Evolutionary conservation across 2,797 vertebrate genomes (phyloP).

Genomic region (Sus cebifrons): DNA sequence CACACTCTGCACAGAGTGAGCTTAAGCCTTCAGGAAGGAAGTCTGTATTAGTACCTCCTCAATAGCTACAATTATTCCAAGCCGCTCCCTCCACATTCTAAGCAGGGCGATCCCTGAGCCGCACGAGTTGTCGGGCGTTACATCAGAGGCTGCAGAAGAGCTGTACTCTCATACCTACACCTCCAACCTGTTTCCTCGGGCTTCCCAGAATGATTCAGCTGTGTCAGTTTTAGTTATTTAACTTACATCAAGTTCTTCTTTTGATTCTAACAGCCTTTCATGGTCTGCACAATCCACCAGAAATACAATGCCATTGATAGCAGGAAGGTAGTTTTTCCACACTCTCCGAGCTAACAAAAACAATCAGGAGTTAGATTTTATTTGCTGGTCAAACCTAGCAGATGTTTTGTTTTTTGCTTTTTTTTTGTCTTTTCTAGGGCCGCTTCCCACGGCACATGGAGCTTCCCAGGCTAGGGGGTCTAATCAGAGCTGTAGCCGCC

Average conservation of each 20-base stretch:
- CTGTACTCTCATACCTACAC: not conserved
- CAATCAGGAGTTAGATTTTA: constrained; percentile 80
- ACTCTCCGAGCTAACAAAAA: constrained; percentile 96
- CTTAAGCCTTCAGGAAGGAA: not conserved
- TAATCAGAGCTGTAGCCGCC: too few species aligned
- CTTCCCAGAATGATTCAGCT: constrained; percentile 43
- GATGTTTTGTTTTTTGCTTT: not conserved
- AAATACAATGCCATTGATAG: constrained; percentile 99
- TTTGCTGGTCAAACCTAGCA: constrained; percentile 66
- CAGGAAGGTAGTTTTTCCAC: constrained; percentile 99
- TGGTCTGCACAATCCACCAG: constrained; percentile 98
- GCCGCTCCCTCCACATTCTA: not conserved
- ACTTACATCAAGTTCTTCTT: constrained; percentile 98
- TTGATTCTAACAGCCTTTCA: constrained; percentile 95
- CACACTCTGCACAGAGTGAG: not conserved
- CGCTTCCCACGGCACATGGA: too few species aligned
- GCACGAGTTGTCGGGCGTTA: not conserved
- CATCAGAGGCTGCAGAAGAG: constrained; percentile 54
- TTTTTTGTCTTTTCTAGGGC: too few species aligned
- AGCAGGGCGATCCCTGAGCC: not conserved
- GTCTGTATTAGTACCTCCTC: not conserved
- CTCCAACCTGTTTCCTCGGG: constrained; percentile 30
- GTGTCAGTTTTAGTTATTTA: constrained; percentile 67
- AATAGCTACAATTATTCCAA: not conserved
- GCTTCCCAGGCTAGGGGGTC: too few species aligned